Conservation (phyloP, 1,140 invertebrate genomes). For the Scaptomyza hsui region DNA sequence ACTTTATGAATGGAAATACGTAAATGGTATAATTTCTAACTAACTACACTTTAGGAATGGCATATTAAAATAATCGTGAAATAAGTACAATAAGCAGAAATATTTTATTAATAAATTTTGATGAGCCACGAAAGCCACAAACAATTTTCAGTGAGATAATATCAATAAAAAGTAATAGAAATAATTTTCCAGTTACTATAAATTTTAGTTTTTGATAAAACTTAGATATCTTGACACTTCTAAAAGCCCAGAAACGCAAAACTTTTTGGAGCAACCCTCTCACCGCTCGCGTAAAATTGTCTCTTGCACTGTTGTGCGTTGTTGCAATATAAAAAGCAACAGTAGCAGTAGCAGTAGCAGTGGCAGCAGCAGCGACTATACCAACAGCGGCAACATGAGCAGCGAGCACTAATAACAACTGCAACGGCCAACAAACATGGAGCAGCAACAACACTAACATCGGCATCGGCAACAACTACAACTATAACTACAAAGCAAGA, state of each 20-base stretch:
- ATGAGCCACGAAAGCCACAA: no score
- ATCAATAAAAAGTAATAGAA: no score
- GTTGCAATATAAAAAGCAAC: slow-evolving; percentile 70
- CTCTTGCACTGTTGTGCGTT: slow-evolving; percentile 54
- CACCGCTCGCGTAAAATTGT: slow-evolving; percentile 64
- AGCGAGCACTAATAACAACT: slow-evolving; percentile 72
- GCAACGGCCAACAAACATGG: slow-evolving; percentile 27
- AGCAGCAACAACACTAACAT: slow-evolving; percentile 51
- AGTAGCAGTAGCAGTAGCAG: slow-evolving; percentile 35
- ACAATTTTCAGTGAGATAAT: no score
- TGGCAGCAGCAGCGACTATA: slow-evolving; percentile 23
- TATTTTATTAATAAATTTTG: no score
- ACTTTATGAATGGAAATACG: background rate
- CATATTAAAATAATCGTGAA: no score
- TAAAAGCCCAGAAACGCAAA: background rate
- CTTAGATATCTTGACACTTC: no score
- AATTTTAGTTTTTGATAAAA: no score
- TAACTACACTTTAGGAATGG: background rate
- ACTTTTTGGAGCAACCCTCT: slow-evolving; percentile 16
- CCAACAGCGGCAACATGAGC: slow-evolving; percentile 46
- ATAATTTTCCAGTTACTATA: no score
- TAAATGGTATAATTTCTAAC: background rate
- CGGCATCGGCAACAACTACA: slow-evolving; percentile 21
- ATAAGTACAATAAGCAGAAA: no score
- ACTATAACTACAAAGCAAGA: slow-evolving; percentile 6